Percentiles rank a stretch among this genome's conserved stretches.
Evolutionary conservation across 23 tunicate species (phyloP).

Genomic region (Ciona savignyi): DNA sequence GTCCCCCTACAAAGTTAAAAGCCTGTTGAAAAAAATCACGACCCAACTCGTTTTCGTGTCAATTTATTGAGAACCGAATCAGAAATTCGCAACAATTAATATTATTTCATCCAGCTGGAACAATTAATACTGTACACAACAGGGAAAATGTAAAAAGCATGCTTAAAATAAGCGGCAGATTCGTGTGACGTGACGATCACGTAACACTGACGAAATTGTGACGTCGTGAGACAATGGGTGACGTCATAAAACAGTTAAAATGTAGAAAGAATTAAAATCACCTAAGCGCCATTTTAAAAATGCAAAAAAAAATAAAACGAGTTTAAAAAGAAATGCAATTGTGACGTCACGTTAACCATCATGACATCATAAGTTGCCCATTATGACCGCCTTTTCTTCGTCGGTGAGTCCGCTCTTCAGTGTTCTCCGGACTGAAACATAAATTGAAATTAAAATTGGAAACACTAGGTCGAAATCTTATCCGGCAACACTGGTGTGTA

Average conservation of each 20-base stretch:
- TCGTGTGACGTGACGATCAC: neutral
- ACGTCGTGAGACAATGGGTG: neutral
- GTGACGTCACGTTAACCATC: no score
- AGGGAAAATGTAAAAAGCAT: neutral
- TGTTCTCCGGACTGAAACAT: constrained; percentile 77
- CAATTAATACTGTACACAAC: neutral
- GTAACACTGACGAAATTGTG: neutral
- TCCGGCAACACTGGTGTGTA: no score
- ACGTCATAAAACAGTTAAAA: no score
- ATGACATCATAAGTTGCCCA: constrained; percentile 20
- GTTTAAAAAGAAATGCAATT: no score
- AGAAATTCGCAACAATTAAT: neutral
- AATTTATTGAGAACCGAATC: neutral
- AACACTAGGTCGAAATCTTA: no score
- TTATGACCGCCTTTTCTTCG: constrained; percentile 77
- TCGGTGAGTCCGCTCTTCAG: constrained; percentile 78
- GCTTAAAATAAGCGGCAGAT: neutral
- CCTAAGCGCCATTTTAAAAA: neutral
- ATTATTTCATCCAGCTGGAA: neutral
- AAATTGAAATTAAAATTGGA: neutral
- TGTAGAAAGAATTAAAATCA: neutral
- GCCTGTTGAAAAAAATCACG: no score
- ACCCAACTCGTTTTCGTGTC: no score
- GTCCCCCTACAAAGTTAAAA: no score
- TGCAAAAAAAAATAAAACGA: neutral